These are phyloP conservation scores for Lepus europaeus DNA, from an alignment of 2,113 vertebrate genomes.

Conservation along the genomic window DNA sequence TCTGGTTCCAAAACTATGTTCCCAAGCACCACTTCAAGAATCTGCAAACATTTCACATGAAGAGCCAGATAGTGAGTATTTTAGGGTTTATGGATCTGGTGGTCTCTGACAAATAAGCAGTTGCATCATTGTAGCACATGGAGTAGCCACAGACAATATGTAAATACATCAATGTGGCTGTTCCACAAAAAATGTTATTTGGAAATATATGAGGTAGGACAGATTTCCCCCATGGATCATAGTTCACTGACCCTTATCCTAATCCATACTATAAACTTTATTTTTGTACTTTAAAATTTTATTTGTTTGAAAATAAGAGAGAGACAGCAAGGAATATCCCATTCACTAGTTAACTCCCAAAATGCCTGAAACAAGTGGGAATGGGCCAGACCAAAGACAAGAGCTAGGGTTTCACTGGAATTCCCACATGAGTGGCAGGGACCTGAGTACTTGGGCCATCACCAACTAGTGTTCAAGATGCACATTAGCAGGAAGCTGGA, in stretches of 20 bases:
- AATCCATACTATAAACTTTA: not conserved
- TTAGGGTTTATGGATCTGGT: not conserved
- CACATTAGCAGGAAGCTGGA: too few relatives aligned
- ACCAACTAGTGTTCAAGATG: too few relatives aligned
- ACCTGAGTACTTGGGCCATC: too few relatives aligned
- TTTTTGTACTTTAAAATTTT: too few relatives aligned
- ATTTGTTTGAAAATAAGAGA: too few relatives aligned
- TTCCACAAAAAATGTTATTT: not conserved
- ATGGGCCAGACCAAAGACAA: too few relatives aligned
- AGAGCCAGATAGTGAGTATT: not conserved
- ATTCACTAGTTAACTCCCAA: too few relatives aligned
- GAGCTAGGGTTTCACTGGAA: too few relatives aligned
- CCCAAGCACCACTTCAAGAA: not conserved
- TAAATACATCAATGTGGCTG: not conserved
- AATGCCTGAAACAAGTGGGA: too few relatives aligned
- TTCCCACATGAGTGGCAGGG: too few relatives aligned
- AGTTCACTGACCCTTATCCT: not conserved
- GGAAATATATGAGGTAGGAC: not conserved
- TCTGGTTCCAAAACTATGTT: not conserved
- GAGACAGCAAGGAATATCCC: too few relatives aligned
- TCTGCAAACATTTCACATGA: not conserved
- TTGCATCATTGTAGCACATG: not conserved
- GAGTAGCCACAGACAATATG: too few relatives aligned
- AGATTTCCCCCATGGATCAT: accelerated
- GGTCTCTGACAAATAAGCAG: accelerated